These are phyloP conservation scores for Eublepharis macularius DNA, from an alignment of 2,113 vertebrate species.

Conservation along the genomic window DNA sequence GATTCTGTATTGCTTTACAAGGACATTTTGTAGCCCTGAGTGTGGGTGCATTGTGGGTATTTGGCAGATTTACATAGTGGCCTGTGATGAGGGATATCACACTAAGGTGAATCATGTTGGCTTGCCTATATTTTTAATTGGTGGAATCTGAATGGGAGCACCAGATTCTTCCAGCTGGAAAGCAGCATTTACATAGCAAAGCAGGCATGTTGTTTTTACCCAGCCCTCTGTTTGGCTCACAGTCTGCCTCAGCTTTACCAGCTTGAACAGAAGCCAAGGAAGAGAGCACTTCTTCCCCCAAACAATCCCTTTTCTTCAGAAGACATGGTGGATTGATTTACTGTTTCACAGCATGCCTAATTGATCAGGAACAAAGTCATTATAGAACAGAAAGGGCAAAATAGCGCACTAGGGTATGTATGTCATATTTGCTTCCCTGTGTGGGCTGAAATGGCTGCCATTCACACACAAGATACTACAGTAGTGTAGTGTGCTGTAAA, in stretches of 20 bases:
- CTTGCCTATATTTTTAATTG: background rate
- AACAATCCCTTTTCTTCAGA: background rate
- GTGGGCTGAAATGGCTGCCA: background rate
- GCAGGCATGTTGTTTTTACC: background rate
- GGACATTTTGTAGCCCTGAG: constrained; percentile 35
- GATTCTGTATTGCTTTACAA: constrained; percentile 40
- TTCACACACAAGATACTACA: background rate
- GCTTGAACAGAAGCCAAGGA: background rate
- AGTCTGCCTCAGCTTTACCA: background rate
- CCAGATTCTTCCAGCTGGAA: background rate
- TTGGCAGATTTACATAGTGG: constrained; percentile 25
- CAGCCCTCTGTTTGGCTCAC: background rate
- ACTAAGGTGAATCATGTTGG: rapidly evolving
- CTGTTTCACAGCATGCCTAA: background rate
- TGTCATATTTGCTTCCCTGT: no score
- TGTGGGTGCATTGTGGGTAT: constrained; percentile 28
- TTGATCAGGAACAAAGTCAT: background rate
- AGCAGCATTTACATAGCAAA: background rate
- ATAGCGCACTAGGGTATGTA: background rate
- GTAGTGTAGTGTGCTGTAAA: background rate
- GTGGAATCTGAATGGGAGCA: background rate
- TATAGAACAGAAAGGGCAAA: background rate
- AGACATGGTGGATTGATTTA: background rate
- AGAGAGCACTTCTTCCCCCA: background rate
- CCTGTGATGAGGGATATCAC: background rate